Percentiles rank a stretch among this genome's conserved stretches.
Evolutionary conservation across 2,797 vertebrate genomes (phyloP).

Genomic region (Chloroceryle amazona): DNA sequence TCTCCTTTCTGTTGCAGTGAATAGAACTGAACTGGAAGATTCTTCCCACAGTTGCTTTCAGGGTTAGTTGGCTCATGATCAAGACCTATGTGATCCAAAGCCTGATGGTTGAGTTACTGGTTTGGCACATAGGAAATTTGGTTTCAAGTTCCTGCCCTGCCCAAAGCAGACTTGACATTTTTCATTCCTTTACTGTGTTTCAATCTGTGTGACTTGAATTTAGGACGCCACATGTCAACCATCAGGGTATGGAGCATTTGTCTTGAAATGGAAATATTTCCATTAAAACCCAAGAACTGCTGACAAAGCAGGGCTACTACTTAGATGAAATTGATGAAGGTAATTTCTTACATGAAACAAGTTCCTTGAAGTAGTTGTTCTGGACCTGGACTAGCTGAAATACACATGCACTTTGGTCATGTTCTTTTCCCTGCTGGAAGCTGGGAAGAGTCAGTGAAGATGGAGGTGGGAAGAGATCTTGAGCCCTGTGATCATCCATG

Average conservation of each 20-base stretch:
- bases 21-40: neutral
- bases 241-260: neutral
- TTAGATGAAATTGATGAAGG: neutral
- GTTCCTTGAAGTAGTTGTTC: neutral
- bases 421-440: neutral
- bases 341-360: neutral
- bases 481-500: neutral
- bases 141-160: neutral
- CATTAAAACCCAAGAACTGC: neutral
- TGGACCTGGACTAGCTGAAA: neutral
- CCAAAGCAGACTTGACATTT: neutral
- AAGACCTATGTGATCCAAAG: neutral
- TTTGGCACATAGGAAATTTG: neutral
- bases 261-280: neutral
- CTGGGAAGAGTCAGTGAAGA: neutral
- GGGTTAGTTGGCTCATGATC: neutral
- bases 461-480: neutral
- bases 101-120: neutral
- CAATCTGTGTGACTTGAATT: neutral
- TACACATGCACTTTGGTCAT: neutral
- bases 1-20: neutral
- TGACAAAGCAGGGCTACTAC: neutral
- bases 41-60: neutral
- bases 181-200: neutral
- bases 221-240: neutral